Base-by-base conservation (phyloP, 1,140 invertebrate genomes). In the Lordiphosa clarofinis region DNA sequence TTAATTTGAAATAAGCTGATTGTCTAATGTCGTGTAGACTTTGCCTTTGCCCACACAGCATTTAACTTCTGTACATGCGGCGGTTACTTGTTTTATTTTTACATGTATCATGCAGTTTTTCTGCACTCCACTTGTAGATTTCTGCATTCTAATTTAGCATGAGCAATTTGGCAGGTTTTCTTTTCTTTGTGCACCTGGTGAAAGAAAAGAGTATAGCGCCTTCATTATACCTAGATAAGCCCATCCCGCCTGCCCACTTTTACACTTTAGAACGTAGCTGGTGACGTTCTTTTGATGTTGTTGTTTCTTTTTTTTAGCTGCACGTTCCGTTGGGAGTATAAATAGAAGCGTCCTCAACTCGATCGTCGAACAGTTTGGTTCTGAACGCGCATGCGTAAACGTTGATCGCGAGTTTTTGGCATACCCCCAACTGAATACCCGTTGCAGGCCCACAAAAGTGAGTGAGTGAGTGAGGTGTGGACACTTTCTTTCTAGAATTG, bases 321-420 rank as follows among this genome's bases (percentile, higher is more conserved):
- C 43, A 62, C 57, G 54, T 52, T 63, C 39, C 50, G 37, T 50
- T 43, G 44, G 5, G 42, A 35, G 62, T 87, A 87, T 87, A 87
- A 81, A 87, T 84, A 87, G 69, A 39, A 50, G 72, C 61, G 28
- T 76, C 64, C 74, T 66, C 65, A 63, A 33, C 53, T 50, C 39
- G 38, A 54, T 52, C 49, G 5, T 60, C 13, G 64, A 84, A 73
- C 84, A 87, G 84, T 87, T 67, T 68, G 40, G 57, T 52, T 84
- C 47, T 44, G 54, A 55, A 62, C 74, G 68, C 61, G 74, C 61
- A 69, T 61, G 72, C 54, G 60, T 52, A 31, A 58, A 65, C 66
- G 64, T 72, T 73, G 39, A 36, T 57, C 54, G 62, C 66, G 61
- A 43, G 48, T 36, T 39, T 50, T 49, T 11, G 33, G 43, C 9